Evolutionary conservation across 1,140 invertebrate species (phyloP).

Genomic region (Musca vetustissima): DNA sequence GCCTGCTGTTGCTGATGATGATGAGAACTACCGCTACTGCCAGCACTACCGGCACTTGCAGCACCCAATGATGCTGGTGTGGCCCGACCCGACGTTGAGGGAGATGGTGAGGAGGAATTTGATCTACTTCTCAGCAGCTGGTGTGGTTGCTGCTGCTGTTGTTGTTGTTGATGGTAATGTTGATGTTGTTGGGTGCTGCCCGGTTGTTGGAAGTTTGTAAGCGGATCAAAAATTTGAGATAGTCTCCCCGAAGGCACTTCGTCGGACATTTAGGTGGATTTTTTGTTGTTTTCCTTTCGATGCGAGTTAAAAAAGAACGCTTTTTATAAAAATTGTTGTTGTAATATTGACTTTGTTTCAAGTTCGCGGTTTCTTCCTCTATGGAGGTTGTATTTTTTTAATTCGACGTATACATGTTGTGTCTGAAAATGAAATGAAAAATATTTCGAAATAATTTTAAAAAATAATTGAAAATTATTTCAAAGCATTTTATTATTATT

Average conservation of each 20-base stretch:
- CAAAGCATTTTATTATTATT: too few relatives aligned
- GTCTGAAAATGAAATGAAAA: too few relatives aligned
- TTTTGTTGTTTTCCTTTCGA: not conserved
- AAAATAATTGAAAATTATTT: too few relatives aligned
- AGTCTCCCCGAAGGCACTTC: constrained; percentile 66
- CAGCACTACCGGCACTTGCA: constrained; percentile 27
- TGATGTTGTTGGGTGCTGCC: constrained; percentile 33
- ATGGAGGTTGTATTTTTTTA: too few relatives aligned
- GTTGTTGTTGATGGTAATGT: constrained; percentile 31
- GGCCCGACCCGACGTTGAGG: constrained; percentile 39
- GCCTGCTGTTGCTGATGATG: constrained; percentile 21
- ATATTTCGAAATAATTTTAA: too few relatives aligned
- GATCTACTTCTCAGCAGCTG: constrained; percentile 32
- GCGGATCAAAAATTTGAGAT: constrained; percentile 78
- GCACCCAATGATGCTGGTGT: constrained; percentile 35
- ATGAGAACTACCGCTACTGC: constrained; percentile 13
- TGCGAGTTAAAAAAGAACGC: too few relatives aligned
- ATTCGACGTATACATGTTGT: too few relatives aligned
- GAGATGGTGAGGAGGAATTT: constrained; percentile 48
- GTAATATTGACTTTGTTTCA: too few relatives aligned
- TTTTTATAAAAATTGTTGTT: too few relatives aligned
- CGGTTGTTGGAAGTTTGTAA: constrained; percentile 68
- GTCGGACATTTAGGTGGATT: constrained; percentile 57
- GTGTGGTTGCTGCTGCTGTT: constrained; percentile 35
- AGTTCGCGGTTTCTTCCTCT: too few relatives aligned